Conservation (phyloP, 92 coral and sea anemone species). For the Anthopleura xanthogrammica region DNA sequence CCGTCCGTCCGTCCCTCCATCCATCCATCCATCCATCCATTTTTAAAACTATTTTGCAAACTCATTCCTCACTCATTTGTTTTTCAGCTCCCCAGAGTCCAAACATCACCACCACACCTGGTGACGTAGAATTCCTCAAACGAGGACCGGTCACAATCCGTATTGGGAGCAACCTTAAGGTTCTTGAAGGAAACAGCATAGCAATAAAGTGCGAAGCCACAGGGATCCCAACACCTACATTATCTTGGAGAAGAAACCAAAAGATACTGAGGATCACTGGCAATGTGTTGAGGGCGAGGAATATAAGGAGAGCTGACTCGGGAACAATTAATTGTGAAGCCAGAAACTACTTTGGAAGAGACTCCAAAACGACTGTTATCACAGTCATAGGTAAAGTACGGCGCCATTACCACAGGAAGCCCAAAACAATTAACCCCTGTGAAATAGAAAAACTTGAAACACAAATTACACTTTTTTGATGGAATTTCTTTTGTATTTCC, state of each 20-base stretch:
- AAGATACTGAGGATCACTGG: constrained; percentile 14
- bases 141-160: constrained; percentile 44
- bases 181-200: constrained; percentile 59
- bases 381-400: constrained; percentile 52
- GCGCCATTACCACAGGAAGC: background rate
- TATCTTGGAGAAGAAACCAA: constrained; percentile 68
- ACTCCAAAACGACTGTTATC: constrained; percentile 38
- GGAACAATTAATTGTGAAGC: constrained; percentile 70
- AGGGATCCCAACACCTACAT: constrained; percentile 64
- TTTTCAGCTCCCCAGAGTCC: constrained; percentile 39
- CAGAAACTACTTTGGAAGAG: constrained; percentile 60
- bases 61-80: background rate
- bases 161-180: constrained; percentile 64
- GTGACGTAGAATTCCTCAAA: constrained; percentile 25
- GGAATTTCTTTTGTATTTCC: too few species aligned
- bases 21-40: background rate
- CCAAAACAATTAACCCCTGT: background rate
- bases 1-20: background rate
- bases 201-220: constrained; percentile 60
- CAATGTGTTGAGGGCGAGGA: constrained; percentile 7
- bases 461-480: too few species aligned
- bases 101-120: constrained; percentile 35
- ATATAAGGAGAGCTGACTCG: constrained; percentile 28
- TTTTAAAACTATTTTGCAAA: background rate
- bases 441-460: too few species aligned